Evolutionary conservation across 1,140 invertebrate genomes (phyloP).

Genomic region (Cepaea nemoralis): DNA sequence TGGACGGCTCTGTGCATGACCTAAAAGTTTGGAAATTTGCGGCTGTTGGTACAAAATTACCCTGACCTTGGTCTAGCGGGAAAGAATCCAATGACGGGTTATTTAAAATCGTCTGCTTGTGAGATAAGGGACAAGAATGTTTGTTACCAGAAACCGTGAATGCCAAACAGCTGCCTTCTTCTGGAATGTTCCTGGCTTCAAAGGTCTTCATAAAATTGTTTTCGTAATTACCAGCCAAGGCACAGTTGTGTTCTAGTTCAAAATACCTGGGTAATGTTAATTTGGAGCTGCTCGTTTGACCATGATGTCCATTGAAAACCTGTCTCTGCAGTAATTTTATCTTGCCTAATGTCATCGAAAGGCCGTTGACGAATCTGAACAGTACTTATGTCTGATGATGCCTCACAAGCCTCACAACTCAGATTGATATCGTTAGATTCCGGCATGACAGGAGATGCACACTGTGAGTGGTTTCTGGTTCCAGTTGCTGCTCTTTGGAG

Average conservation of each 20-base stretch:
- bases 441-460: not conserved
- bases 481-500: not conserved
- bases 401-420: constrained; percentile 1
- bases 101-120: not conserved
- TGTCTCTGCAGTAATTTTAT: not conserved
- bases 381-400: constrained; percentile 2
- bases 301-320: constrained; percentile 24
- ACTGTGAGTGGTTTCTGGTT: not conserved
- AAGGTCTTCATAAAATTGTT: not conserved
- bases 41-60: not conserved
- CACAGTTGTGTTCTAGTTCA: constrained; percentile 23
- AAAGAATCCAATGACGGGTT: not conserved
- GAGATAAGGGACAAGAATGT: not conserved
- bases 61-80: not conserved
- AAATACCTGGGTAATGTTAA: constrained; percentile 20
- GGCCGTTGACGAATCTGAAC: constrained; percentile 14
- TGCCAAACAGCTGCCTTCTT: not conserved
- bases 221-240: not conserved
- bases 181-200: not conserved
- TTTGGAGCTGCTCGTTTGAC: not conserved
- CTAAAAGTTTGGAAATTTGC: not conserved
- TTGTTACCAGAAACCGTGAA: not conserved
- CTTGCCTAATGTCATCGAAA: not conserved
- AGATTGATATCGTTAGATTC: not conserved
- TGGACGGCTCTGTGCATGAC: not conserved